Conservation (phyloP, 2,888 invertebrate species). For the Drosophila bunnanda region DNA sequence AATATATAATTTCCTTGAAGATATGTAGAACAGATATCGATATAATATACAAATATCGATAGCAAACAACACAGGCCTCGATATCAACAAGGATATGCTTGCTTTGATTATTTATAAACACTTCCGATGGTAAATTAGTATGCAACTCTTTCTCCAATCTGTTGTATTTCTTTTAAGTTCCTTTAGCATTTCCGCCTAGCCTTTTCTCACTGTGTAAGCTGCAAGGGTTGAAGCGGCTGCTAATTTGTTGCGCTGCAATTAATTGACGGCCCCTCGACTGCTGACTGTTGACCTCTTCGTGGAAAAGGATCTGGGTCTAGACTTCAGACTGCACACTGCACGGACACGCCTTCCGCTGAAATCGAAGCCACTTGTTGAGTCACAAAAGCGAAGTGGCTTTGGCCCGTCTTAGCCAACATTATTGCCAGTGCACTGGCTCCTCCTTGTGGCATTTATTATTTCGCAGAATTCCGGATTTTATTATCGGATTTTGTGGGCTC, state of each 20-base stretch:
- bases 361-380: conserved; percentile 16
- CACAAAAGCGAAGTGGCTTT: background rate
- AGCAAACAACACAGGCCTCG: too few species aligned
- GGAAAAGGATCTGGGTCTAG: conserved; percentile 12
- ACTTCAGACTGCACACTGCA: conserved; percentile 1
- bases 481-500: too few species aligned
- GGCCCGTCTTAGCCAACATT: too few species aligned
- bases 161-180: background rate
- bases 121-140: too few species aligned
- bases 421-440: background rate
- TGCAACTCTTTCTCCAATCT: too few species aligned
- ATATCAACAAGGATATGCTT: too few species aligned
- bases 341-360: background rate
- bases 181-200: too few species aligned
- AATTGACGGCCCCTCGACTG: conserved; percentile 7
- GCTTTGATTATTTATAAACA: too few species aligned
- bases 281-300: conserved; percentile 22
- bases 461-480: background rate
- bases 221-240: background rate
- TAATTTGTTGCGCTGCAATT: conserved; percentile 20
- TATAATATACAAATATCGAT: too few species aligned
- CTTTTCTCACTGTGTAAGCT: background rate
- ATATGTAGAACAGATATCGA: too few species aligned
- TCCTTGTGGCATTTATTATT: background rate
- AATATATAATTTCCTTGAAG: too few species aligned